Evolutionary conservation across 2,888 invertebrate genomes (phyloP).

Genomic region (Pristionchus entomophagus): DNA sequence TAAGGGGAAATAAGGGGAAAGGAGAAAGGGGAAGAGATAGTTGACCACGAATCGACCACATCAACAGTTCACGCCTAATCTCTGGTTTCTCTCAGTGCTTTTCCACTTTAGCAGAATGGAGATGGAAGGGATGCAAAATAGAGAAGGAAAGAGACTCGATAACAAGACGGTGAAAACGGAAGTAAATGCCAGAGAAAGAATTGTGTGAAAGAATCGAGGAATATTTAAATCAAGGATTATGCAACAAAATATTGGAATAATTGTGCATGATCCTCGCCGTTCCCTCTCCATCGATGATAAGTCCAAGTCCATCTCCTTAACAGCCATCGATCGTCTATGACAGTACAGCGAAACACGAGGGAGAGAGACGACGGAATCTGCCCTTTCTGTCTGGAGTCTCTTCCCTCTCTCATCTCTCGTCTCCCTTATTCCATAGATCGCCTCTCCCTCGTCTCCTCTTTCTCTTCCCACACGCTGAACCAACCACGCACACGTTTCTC

Average conservation of each 20-base stretch:
- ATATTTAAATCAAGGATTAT: too few relatives aligned
- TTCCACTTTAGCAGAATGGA: too few relatives aligned
- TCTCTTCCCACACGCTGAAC: not conserved
- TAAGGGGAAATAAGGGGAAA: not conserved
- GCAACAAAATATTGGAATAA: too few relatives aligned
- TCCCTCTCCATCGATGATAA: not conserved
- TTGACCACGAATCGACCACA: not conserved
- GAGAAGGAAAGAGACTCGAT: too few relatives aligned
- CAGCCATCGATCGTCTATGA: not conserved
- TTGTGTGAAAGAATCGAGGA: too few relatives aligned
- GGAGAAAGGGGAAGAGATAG: not conserved
- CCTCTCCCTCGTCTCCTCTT: not conserved
- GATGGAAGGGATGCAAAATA: too few relatives aligned
- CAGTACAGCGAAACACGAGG: not conserved
- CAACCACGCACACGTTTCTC: not conserved
- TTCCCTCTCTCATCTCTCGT: not conserved
- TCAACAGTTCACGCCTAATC: not conserved
- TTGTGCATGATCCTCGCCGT: too few relatives aligned
- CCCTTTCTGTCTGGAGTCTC: not conserved
- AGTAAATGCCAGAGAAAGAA: too few relatives aligned
- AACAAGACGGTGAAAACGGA: too few relatives aligned
- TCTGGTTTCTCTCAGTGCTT: too few relatives aligned
- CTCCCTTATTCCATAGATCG: conserved; percentile 19
- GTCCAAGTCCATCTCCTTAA: not conserved
- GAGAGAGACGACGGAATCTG: conserved; percentile 4